Conservation (phyloP, 2,113 vertebrate species). For the Hypanus sabinus region DNA sequence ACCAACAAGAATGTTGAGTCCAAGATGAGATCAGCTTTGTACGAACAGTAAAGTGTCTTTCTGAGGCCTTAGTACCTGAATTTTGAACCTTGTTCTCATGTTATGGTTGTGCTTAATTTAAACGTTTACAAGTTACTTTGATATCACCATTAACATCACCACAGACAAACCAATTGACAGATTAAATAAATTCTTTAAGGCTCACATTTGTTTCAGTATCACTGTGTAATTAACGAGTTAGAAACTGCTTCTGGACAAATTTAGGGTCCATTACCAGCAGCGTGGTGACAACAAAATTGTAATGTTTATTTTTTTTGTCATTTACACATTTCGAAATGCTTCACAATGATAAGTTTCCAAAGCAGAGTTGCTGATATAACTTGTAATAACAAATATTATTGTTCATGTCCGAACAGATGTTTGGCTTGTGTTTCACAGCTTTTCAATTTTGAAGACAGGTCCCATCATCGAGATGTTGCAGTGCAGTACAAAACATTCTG, state of each 20-base stretch:
- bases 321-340: background rate
- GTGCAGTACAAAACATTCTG: background rate
- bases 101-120: background rate
- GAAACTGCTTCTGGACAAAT: background rate
- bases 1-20: no score
- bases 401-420: background rate
- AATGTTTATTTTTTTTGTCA: background rate
- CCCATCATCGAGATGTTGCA: background rate
- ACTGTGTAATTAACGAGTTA: background rate
- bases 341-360: background rate
- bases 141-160: background rate
- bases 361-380: background rate
- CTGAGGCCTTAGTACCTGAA: no score
- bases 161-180: background rate
- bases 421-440: background rate
- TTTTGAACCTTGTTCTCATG: no score
- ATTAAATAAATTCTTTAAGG: background rate
- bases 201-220: background rate
- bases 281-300: background rate
- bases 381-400: background rate
- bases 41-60: no score
- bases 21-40: no score
- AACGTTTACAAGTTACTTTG: background rate
- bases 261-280: background rate
- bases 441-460: background rate